Base-by-base conservation (phyloP, 1,140 invertebrate species). In the Drosophila repleta region DNA sequence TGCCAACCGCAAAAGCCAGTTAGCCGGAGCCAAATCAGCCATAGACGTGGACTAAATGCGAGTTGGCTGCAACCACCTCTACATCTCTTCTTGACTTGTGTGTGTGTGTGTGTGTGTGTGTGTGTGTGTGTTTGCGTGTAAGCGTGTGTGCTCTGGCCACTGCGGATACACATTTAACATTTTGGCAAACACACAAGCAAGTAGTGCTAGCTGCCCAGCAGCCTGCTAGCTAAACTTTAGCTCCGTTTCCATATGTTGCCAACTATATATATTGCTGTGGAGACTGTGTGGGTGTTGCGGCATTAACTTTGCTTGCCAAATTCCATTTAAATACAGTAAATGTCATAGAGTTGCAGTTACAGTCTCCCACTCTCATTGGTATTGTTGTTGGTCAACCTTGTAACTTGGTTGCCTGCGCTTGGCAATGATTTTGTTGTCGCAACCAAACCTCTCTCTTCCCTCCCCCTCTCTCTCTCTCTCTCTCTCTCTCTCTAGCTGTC, bases 161-260 rank as follows among this genome's bases (percentile, higher is more conserved):
- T 85, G 82, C 82, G 82, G 82, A 82, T 75, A 72, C 67, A 87
- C 74, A 82, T 85, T 82, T 76, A 79, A 80, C 85, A 85, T 85
- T 83, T 85, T 82, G 82, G 83, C 82, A 85, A 75, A 69, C 62
- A 71, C 43, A 60, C 58, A 55, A 79, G 57, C 48, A 63, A 55
- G 60, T 53, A 72, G 24, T 26, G 39, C 15, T 29, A 13, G 5
- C 39, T 20, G 13, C 57, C 70, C 69, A 60, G 49, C 56, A 37
- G 43, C 55, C 45, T 53, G 55, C 11, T n/a, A 17, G 39, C 8
- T 43, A 17, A 17, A 1, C 39, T 8, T 8, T 17, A 17, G n/a
- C 17, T 43, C n/a, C 43, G 1, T 4, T 37, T 10, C 15, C 62
- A 79, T 75, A 75, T 64, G 70, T 56, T 57, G 74, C 57, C 29